Evolutionary conservation across 2,113 vertebrate species (phyloP).

Genomic region (Pterocles burchelli): DNA sequence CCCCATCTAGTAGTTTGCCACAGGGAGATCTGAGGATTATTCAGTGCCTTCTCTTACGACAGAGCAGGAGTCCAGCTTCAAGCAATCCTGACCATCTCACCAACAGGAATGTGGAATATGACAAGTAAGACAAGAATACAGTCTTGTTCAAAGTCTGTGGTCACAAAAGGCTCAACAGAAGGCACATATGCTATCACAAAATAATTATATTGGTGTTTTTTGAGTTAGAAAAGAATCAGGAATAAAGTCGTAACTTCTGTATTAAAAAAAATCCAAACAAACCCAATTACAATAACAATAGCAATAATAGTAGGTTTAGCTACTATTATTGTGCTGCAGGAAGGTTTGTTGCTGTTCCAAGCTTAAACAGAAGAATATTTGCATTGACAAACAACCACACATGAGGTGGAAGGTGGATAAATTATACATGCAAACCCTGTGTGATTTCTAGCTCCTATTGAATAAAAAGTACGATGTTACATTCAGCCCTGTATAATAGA

Average conservation of each 20-base stretch:
- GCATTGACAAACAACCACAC: background rate
- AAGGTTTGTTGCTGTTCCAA: background rate
- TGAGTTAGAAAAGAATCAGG: background rate
- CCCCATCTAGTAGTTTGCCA: background rate
- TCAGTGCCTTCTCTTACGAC: background rate
- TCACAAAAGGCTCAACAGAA: background rate
- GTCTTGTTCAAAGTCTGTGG: background rate
- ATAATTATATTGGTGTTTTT: background rate
- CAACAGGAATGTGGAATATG: background rate
- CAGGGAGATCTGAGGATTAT: background rate
- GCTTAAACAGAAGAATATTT: background rate
- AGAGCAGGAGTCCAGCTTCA: background rate
- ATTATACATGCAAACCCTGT: background rate
- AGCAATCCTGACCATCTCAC: fast-evolving
- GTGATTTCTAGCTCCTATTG: background rate
- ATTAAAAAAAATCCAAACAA: background rate
- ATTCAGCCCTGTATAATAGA: background rate
- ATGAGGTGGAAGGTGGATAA: background rate
- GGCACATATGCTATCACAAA: background rate
- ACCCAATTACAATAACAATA: background rate
- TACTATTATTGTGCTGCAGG: fast-evolving
- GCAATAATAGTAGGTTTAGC: background rate
- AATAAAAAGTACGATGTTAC: background rate
- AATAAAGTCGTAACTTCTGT: background rate
- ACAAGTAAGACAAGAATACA: background rate